These are phyloP conservation scores for Hylaea fasciaria DNA, from an alignment of 2,888 invertebrate genomes.

Conservation along the genomic window DNA sequence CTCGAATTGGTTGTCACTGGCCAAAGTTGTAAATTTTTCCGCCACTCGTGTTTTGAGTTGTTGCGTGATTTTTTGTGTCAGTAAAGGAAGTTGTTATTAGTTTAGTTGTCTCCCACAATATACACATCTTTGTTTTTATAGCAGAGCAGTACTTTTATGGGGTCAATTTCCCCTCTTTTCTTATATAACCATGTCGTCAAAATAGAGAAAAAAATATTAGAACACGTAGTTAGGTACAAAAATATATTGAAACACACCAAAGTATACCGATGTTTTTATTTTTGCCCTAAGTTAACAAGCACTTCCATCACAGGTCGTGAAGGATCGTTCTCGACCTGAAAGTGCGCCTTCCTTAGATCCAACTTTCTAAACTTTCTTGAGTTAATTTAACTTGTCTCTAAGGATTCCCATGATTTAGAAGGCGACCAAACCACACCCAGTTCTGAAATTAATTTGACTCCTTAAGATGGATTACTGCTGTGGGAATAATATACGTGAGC, in stretches of 20 bases:
- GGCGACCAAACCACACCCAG: constrained; percentile 48
- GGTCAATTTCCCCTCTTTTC: background rate
- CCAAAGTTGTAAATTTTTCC: constrained; percentile 65
- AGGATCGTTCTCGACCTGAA: constrained; percentile 20
- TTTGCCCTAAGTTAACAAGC: background rate
- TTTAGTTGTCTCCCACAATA: constrained; percentile 29
- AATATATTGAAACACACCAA: background rate
- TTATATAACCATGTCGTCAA: constrained; percentile 1
- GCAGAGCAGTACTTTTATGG: background rate
- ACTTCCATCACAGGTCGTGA: constrained; percentile 3
- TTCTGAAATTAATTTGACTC: constrained; percentile 63
- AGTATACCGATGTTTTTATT: background rate
- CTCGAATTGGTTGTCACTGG: constrained; percentile 60
- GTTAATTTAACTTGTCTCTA: constrained; percentile 58
- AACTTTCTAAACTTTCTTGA: constrained; percentile 40
- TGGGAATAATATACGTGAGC: constrained; percentile 16
- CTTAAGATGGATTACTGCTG: constrained; percentile 40
- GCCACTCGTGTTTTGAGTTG: constrained; percentile 54
- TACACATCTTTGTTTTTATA: constrained; percentile 22
- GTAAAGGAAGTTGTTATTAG: constrained; percentile 42
- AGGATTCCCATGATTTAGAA: constrained; percentile 65
- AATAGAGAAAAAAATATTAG: background rate
- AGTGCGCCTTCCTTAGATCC: constrained; percentile 18
- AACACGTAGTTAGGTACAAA: background rate
- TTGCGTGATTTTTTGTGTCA: constrained; percentile 45